phyloP scores from a whole-genome alignment of 2,113 vertebrate genomes.

The Psilopogon haemacephalus region DNA sequence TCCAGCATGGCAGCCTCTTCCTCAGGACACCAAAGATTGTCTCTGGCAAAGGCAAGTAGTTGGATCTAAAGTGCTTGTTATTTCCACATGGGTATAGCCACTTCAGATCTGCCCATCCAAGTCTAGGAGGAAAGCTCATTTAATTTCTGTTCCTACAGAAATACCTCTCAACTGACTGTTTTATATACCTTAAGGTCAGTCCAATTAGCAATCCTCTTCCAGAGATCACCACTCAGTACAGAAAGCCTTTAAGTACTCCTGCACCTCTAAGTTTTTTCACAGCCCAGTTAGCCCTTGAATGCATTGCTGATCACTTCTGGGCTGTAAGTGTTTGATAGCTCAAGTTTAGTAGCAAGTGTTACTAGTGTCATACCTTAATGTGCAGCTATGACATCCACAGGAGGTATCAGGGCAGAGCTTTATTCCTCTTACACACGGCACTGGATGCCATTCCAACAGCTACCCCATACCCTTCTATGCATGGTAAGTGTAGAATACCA shows the following conservation, averaged over 20 bases:
- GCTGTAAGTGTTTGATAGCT: not conserved
- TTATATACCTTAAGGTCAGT: not conserved
- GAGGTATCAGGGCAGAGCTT: not conserved
- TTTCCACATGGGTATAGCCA: not conserved
- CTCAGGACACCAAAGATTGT: slow-evolving; percentile 95
- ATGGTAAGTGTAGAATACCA: not conserved
- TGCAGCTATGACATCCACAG: not conserved
- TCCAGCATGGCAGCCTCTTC: slow-evolving; percentile 97
- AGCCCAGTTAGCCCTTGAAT: not conserved
- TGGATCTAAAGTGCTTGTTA: not conserved
- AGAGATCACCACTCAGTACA: not conserved
- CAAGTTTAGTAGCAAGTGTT: not conserved
- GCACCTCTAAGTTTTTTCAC: not conserved
- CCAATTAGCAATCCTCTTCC: not conserved
- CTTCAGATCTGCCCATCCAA: not conserved
- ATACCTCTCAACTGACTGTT: not conserved
- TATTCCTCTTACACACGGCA: not conserved
- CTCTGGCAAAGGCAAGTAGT: slow-evolving; percentile 88
- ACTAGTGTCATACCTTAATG: not conserved
- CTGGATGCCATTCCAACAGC: not conserved
- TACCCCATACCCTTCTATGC: too few relatives aligned
- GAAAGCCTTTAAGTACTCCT: not conserved
- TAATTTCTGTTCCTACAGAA: not conserved
- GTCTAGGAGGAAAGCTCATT: not conserved
- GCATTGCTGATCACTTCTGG: not conserved